A percentile compares a stretch with the other conserved stretches of the same genome.
phyloP scores from a whole-genome alignment of 2,888 invertebrate species.

The Enchytraeus crypticus region DNA sequence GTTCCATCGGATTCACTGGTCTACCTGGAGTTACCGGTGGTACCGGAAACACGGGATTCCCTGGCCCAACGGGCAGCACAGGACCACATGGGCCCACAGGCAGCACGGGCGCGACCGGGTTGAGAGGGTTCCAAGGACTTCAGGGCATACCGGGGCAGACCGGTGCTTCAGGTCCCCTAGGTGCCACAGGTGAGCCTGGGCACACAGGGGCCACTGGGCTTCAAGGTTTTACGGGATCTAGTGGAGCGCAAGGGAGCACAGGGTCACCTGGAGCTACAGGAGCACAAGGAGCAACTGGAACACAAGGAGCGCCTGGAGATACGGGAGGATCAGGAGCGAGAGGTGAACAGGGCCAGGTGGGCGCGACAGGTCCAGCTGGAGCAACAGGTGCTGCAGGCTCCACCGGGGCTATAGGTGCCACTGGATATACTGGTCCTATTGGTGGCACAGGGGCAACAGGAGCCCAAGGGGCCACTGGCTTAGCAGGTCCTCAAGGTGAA shows the following conservation, averaged over 20 bases:
- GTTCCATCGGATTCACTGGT: slow-evolving; percentile 1
- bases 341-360: slow-evolving; percentile 3
- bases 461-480: neutral
- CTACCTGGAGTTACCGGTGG: slow-evolving; percentile 1
- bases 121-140: slow-evolving; percentile 24
- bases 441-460: neutral
- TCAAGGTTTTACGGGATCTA: slow-evolving; percentile 1
- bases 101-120: neutral
- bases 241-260: slow-evolving; percentile 11
- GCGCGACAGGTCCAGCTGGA: neutral
- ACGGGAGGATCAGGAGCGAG: slow-evolving; percentile 11
- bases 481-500: too few relatives aligned
- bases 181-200: neutral
- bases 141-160: neutral
- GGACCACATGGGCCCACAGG: slow-evolving; percentile 6
- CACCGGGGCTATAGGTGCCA: neutral
- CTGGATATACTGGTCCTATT: neutral
- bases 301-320: slow-evolving; percentile 12
- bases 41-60: neutral
- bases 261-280: slow-evolving; percentile 18
- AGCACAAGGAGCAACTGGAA: slow-evolving; percentile 32
- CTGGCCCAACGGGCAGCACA: slow-evolving; percentile 3
- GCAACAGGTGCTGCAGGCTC: neutral
- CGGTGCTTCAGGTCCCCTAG: slow-evolving; percentile 4
- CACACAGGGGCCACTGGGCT: slow-evolving; percentile 24